Base-by-base conservation (phyloP, 2,113 vertebrate genomes). In the Brachirus orientalis region DNA sequence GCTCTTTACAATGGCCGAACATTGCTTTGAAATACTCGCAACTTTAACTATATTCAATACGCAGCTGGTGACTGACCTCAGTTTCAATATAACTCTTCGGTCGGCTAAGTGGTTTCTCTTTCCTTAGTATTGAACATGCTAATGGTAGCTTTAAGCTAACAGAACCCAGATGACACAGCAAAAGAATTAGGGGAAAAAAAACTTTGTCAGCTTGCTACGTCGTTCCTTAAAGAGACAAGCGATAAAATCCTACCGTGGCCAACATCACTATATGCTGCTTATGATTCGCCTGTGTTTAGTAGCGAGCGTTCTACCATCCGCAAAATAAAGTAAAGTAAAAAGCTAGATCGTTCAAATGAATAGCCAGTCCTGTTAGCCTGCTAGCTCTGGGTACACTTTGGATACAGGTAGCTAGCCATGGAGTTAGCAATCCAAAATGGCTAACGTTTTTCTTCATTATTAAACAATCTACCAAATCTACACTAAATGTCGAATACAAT, bases 121-220 rank as follows among this genome's bases (percentile, higher is more conserved):
- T 74, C 77, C 41, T 44, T n/a, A n/a, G 47, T 56, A 57, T 61
- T 71, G 85, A 82, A 71, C 83, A 77, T 63, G 87, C 83, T 84
- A 88, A 63, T 4, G 61, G 18, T 85, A 88, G 69, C 83, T 0
- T 10, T 6, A 0, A 35, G 86, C 83, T 85, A 84, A 67, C 66
- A 63, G 74, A 87, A 72, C 88, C 84, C 84, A 86, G 90, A 94
- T 94, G 93, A 94, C 93, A 94, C 93, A 92, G 93, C 93, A 94
- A 92, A 94, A 92, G 90, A 87, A 86, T 64, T 67, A 41, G 33
- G 4, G 16, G 8, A 54, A 71, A 84, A 85, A 75, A 85, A 87
- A 84, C 84, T 84, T 85, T 75, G 56, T 61, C 58, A 44, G 73
- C 68, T 11, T 6, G 45, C 48, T 41, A 3, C 28, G 35, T 41